Base-by-base conservation (phyloP, 2,888 invertebrate genomes). In the Scaptomyza polygonia region DNA sequence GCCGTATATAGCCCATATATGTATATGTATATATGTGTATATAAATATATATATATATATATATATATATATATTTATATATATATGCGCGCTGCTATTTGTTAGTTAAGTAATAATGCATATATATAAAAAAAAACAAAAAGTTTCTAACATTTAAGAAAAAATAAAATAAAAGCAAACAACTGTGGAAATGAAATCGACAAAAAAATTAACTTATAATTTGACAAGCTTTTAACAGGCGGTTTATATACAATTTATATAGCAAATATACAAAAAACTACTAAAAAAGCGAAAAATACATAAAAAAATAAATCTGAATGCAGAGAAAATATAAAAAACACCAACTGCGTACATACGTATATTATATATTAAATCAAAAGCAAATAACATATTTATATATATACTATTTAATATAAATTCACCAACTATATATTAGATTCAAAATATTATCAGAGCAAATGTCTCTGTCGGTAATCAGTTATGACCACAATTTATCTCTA, bases 191-290 rank as follows among this genome's bases (percentile, higher is more conserved):
- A 42, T 2, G 39, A 68, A 72, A 67, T 66, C 48, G 52, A 82
- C 58, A 48, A 65, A 25, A 25, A 61, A 62, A 66, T n/a, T n/a
- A 79, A 79, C 44, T 51, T 62, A 67, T 14, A 61, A 70, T 79
- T 86, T 82, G 81, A 82, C 81, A 83, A 84, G 75, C 78, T 81
- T 86, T 81, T 71, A 79, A 63, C 80, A 82, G 65, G 67, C 79
- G 86, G 74, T 86, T 83, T 86, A 86, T 86, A 86, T 83, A 83
- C 86, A 77, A 67, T 81, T 86, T 80, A 86, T 86, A 83, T 81
- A 80, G 85, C 82, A 66, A 81, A 44, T 65, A 68, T 66, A 64
- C 29, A 64, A 52, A 29, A 61, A 57, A 51, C 56, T 25, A 49
- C 39, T 59, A 65, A 49, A 55, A 66, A 58, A 54, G 43, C 43